Evolutionary conservation across 64 coral and sea anemone genomes (phyloP).

Genomic region (Anthopleura sola): DNA sequence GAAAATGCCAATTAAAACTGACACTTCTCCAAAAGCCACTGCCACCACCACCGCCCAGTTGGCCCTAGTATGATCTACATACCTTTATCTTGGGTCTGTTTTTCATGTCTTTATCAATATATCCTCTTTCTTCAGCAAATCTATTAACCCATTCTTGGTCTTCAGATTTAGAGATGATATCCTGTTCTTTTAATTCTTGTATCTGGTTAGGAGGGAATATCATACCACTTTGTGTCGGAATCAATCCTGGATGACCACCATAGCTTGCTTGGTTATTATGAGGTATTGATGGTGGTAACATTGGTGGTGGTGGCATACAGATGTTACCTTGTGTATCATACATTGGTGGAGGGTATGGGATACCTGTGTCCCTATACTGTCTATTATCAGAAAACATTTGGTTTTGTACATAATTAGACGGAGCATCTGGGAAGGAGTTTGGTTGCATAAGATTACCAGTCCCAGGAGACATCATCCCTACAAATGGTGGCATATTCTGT

Average conservation of each 20-base stretch:
- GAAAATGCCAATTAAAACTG: too few relatives aligned
- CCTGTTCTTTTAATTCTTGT: background rate
- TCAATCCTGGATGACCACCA: background rate
- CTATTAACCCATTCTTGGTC: slow-evolving; percentile 32
- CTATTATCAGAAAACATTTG: background rate
- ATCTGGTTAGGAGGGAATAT: background rate
- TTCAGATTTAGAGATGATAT: background rate
- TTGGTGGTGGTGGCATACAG: background rate
- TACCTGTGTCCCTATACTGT: background rate
- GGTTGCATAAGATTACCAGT: background rate
- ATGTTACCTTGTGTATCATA: background rate
- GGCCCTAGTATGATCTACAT: too few relatives aligned
- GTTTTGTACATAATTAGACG: background rate
- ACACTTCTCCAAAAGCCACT: too few relatives aligned
- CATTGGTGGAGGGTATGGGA: background rate
- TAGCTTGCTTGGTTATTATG: background rate
- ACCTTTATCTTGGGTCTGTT: slow-evolving; percentile 1
- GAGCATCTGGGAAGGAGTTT: background rate
- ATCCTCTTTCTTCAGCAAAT: slow-evolving; percentile 33
- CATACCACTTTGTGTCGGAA: background rate
- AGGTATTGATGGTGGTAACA: background rate
- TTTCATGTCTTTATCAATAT: background rate
- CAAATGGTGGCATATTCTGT: background rate
- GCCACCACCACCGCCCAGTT: too few relatives aligned
- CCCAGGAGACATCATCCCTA: background rate